Base-by-base conservation (phyloP, 2,113 vertebrate genomes). In the Grus americana region DNA sequence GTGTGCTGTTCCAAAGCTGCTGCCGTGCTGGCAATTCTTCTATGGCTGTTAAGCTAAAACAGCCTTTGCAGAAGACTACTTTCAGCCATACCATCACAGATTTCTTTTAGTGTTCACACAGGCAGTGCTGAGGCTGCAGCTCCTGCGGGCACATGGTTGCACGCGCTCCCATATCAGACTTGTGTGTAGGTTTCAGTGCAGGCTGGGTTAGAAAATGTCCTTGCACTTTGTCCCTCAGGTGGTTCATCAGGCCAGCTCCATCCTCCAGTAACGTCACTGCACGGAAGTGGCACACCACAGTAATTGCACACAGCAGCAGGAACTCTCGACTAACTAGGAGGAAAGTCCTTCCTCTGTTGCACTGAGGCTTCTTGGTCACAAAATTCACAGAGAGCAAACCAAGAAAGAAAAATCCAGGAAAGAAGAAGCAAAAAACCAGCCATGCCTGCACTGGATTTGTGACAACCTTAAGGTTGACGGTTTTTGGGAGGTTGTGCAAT, bases 71-170 rank as follows among this genome's bases (percentile, higher is more conserved):
- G 52, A 72, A 66, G 32, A 24, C 26, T 72, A 1, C 49, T 73
- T 86, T 63, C 36, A 66, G 20, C 34, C 36, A 15, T 22, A 38
- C 6, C 24, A 20, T 30, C 21, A 40, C 30, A 54, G 5, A 23
- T 82, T 63, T 59, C 75, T 46, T 62, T 58, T 38, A 12, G 18
- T 21, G 6, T 42, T 20, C 5, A 26, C 27, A 32, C 0, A 42
- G 29, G 9, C 24, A 21, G 58, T 23, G 34, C 42, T 49, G 65
- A 85, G 68, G 50, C 34, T 67, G 78, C n/a, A 55, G 44, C 12
- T 44, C 11, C 1, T 22, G 49, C 0, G 0, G 5, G 2, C 0
- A 0, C 30, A 6, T 9, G 12, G 23, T 27, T 59, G 32, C 23
- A 10, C 2, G 42, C 32, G 3, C 27, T 71, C 20, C 36, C 13